These are phyloP conservation scores for Drosophila hydei DNA, from an alignment of 1,140 invertebrate species.

Conservation along the genomic window DNA sequence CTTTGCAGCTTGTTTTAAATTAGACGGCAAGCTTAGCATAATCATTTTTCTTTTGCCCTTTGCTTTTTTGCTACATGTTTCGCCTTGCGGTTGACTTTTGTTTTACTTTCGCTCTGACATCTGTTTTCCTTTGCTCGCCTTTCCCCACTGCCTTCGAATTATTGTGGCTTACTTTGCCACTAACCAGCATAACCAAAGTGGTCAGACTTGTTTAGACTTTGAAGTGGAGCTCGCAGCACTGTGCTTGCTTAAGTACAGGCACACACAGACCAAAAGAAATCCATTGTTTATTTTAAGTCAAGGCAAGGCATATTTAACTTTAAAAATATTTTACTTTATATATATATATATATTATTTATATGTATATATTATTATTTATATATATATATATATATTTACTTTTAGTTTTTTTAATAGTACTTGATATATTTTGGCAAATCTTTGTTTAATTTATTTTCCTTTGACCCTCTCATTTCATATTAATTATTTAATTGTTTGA, in stretches of 20 bases:
- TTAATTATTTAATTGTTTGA: no score
- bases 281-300: no score
- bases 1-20: conserved; percentile 65
- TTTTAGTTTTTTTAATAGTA: no score
- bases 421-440: no score
- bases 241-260: not conserved
- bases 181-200: conserved; percentile 41
- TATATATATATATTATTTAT: no score
- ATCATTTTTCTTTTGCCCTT: conserved; percentile 65
- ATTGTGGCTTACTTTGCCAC: conserved; percentile 21
- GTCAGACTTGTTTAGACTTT: conserved; percentile 24
- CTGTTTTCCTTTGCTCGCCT: conserved; percentile 29
- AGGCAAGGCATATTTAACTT: no score
- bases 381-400: no score
- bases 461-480: no score
- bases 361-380: no score
- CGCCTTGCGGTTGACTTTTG: conserved; percentile 66
- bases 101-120: conserved; percentile 63
- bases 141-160: not conserved
- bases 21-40: conserved; percentile 68
- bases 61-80: conserved; percentile 48
- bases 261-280: no score
- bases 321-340: no score
- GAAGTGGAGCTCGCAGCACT: conserved; percentile 4
- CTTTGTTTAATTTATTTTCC: no score